Percentiles rank a stretch among this genome's conserved stretches.
These are phyloP conservation scores for Salminus brasiliensis DNA, from an alignment of 2,113 vertebrate species.

Conservation along the genomic window DNA sequence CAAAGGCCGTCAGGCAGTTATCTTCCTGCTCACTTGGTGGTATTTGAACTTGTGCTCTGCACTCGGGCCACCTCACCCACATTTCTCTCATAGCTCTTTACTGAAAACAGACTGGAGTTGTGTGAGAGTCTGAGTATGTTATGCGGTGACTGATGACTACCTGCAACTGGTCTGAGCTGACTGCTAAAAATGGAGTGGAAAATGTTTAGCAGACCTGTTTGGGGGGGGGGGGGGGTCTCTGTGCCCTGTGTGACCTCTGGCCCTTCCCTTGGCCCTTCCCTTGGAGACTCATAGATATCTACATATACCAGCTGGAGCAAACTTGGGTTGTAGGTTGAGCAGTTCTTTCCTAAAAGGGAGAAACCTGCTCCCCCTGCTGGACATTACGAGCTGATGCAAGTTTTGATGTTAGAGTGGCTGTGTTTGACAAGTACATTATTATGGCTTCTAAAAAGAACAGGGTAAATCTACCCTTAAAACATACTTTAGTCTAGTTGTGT, in stretches of 20 bases:
- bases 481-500: too few species aligned
- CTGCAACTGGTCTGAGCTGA: conserved; percentile 52
- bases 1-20: too few species aligned
- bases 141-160: conserved; percentile 47
- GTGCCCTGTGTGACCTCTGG: conserved; percentile 18
- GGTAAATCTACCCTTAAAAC: too few species aligned
- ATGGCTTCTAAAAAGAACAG: background rate
- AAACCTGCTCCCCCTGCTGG: conserved; percentile 69
- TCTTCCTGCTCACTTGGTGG: background rate
- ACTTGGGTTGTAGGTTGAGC: conserved; percentile 43
- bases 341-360: conserved; percentile 27
- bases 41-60: background rate
- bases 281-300: background rate
- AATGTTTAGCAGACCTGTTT: conserved; percentile 48
- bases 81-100: background rate
- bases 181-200: conserved; percentile 54
- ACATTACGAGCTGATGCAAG: conserved; percentile 39
- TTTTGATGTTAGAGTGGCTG: background rate
- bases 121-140: conserved; percentile 43
- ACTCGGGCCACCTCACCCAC: background rate
- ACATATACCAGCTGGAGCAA: conserved; percentile 12
- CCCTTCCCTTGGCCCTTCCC: background rate
- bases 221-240: background rate
- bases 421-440: background rate
- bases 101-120: conserved; percentile 1